Conservation (phyloP, 2,797 vertebrate genomes). For the Scomberomorus guttatus region DNA sequence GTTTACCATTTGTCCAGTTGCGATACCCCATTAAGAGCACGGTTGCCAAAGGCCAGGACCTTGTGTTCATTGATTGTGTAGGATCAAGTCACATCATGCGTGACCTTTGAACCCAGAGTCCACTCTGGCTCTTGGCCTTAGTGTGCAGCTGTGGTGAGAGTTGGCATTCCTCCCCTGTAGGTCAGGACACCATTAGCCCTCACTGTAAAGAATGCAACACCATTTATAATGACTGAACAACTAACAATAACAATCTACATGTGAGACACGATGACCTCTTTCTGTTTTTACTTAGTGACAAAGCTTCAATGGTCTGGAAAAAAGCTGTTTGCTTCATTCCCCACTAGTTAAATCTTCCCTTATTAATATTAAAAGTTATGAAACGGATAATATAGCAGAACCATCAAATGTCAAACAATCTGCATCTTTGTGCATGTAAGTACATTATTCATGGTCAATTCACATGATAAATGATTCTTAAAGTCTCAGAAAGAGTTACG, state of each 20-base stretch:
- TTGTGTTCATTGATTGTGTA: constrained; percentile 74
- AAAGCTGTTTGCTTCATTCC: constrained; percentile 30
- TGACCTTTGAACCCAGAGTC: constrained; percentile 78
- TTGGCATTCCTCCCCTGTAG: constrained; percentile 79
- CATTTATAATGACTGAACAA: constrained; percentile 70
- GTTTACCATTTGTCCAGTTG: constrained; percentile 58
- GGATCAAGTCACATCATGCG: constrained; percentile 82
- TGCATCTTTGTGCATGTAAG: constrained; percentile 62
- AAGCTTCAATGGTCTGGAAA: constrained; percentile 39
- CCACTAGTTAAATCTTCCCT: constrained; percentile 4
- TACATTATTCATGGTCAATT: constrained; percentile 77
- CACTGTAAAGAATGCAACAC: constrained; percentile 76
- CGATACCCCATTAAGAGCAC: constrained; percentile 44
- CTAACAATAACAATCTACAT: constrained; percentile 61
- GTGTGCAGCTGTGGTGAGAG: constrained; percentile 82
- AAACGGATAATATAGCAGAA: constrained; percentile 51
- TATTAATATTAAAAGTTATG: constrained; percentile 43
- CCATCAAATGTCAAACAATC: constrained; percentile 66
- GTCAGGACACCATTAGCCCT: constrained; percentile 79
- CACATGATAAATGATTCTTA: constrained; percentile 77
- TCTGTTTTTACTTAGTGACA: constrained; percentile 9
- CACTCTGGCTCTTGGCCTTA: constrained; percentile 65
- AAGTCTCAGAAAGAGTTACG: constrained; percentile 68
- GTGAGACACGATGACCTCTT: constrained; percentile 50
- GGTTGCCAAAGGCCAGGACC: constrained; percentile 73